phyloP scores from a whole-genome alignment of 2,888 invertebrate species.

The Chymomyza fuscimana region DNA sequence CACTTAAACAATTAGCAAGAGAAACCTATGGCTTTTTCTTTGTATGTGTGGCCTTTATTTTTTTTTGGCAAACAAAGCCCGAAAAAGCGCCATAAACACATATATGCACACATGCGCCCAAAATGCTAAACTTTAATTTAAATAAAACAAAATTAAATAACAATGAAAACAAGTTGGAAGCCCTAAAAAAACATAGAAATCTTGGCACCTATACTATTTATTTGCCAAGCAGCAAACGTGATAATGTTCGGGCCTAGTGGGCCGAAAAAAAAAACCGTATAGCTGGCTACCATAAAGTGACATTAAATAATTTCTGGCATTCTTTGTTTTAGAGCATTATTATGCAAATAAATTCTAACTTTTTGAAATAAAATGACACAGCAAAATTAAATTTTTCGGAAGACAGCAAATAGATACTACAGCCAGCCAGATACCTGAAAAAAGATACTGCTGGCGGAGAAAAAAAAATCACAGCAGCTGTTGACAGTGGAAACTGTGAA shows the following conservation, averaged over 20 bases:
- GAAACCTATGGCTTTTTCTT: slow-evolving; percentile 23
- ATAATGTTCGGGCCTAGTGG: slow-evolving; percentile 1
- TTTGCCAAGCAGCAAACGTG: slow-evolving; percentile 40
- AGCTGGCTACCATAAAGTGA: slow-evolving; percentile 56
- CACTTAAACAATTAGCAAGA: slow-evolving; percentile 57
- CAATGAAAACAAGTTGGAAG: slow-evolving; percentile 48
- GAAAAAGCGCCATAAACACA: slow-evolving; percentile 19
- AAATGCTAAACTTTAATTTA: slow-evolving; percentile 48
- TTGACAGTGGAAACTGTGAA: slow-evolving; percentile 3
- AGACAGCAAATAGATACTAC: not conserved
- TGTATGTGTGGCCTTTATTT: slow-evolving; percentile 4
- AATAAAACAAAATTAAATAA: slow-evolving; percentile 59
- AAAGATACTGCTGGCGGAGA: not conserved
- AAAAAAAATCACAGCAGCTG: not conserved
- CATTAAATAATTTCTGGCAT: slow-evolving; percentile 69
- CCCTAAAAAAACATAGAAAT: slow-evolving; percentile 62
- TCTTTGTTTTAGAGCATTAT: slow-evolving; percentile 68
- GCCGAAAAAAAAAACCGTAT: not conserved
- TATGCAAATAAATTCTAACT: slow-evolving; percentile 70
- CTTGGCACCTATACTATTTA: slow-evolving; percentile 63
- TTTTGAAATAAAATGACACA: slow-evolving; percentile 63
- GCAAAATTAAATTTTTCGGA: slow-evolving; percentile 37
- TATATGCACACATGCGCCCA: not conserved
- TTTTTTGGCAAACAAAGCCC: slow-evolving; percentile 37
- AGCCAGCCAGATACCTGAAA: slow-evolving; percentile 10